Evolutionary conservation across 2,113 vertebrate species (phyloP), one percentile per base, ranked within the genome.

Genomic region (Burhinus oedicnemus): DNA sequence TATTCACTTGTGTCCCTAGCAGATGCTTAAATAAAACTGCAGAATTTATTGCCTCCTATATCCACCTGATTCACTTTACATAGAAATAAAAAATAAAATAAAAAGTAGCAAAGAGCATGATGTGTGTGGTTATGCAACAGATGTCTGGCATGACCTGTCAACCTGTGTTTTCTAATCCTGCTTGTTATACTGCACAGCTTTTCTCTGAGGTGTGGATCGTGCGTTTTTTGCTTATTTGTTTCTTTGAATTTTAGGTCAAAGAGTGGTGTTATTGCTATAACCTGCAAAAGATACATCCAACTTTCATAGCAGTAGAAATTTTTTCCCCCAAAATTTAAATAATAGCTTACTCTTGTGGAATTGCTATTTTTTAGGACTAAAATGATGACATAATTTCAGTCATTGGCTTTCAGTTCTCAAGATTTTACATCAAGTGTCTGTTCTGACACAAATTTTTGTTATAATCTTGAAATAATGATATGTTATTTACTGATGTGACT

Each of bases 21-120:
- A 75, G 45, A 84, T 93, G 66, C 52, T 97, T 95, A 82, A 84
- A 70, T 68, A 87, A 79, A 78, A 49, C 51, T 90, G 22, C 18
- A 75, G 84, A 92, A 95, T 68, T 90, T 82, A 83, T 79, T 88
- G 58, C 80, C 51, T 49, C 19, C 51, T 85, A 54, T 88, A 81
- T 83, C 82, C 57, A 96, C 30, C 75, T 93, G 61, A 95, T 77
- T 93, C 94, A 95, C 16, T 80, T 92, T 40, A 82, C 23, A 79
- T 65, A 25, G 75, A 88, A 86, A 54, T 51, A 64, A 79, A 87
- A 64, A 70, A 89, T 11, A 45, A 54, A 91, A 58, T 14, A 38
- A 38, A 87, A 68, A 12, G 9, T 68, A 87, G 7, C 23, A 77
- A 93, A 89, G 38, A 72, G 12, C 32, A 42, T 40, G 23, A 78